A percentile compares a stretch with the other conserved stretches of the same genome.
These are phyloP conservation scores for Lophotriccus pileatus DNA, from an alignment of 2,797 vertebrate species.

Conservation along the genomic window DNA sequence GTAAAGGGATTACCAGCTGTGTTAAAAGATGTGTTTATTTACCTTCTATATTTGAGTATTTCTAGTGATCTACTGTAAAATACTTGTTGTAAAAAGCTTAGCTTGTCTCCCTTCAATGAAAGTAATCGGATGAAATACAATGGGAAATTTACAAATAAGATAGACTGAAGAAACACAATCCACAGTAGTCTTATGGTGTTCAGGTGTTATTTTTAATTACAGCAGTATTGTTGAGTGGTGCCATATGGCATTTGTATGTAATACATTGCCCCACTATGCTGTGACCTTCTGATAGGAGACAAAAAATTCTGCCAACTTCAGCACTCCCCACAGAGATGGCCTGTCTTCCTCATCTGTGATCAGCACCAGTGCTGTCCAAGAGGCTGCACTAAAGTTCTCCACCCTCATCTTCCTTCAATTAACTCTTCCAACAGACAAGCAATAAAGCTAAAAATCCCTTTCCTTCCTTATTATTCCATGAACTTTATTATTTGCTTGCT, in stretches of 20 bases:
- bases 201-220: slow-evolving; percentile 55
- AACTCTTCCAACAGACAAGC: neutral
- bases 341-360: slow-evolving; percentile 28
- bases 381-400: neutral
- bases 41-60: neutral
- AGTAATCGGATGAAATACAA: neutral
- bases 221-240: neutral
- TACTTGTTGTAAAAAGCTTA: neutral
- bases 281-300: slow-evolving; percentile 53
- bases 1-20: neutral
- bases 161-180: neutral
- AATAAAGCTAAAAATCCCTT: neutral
- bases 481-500: neutral
- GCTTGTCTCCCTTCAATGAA: neutral
- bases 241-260: slow-evolving; percentile 64
- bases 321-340: slow-evolving; percentile 1
- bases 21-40: neutral
- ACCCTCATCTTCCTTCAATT: neutral
- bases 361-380: neutral
- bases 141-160: neutral
- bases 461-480: neutral
- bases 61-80: neutral
- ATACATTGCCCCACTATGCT: neutral
- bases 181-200: neutral
- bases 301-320: slow-evolving; percentile 38